Base-by-base conservation (phyloP, 64 coral and sea anemone genomes). In the Trachythela sp. region DNA sequence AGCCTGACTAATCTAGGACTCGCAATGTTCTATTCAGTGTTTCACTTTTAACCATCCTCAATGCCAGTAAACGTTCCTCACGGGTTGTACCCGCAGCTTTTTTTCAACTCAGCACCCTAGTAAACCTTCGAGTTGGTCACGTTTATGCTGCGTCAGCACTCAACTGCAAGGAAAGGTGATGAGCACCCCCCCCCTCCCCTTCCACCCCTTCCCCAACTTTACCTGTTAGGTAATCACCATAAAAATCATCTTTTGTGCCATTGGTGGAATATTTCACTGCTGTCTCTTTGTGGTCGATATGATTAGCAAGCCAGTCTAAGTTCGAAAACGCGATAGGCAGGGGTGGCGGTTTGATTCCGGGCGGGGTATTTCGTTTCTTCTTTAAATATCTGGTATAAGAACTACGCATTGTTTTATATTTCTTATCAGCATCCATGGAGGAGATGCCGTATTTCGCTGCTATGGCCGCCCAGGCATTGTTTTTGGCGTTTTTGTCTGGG, bases 351-450 rank as follows among this genome's bases (percentile, higher is more conserved):
- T 35, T 39, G 33, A 29, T 29, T 15, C 75, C 75, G 8, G 75
- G 75, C 31, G 33, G 33, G 11, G 75, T 39, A 30, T 36, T 80
- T 80, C 75, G 75, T 39, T 80, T 80, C 20, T 39, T 35, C 30
- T 80, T 80, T 30, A 80, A 39, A 80, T 80, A 80, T 22, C 75
- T 35, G 33, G 75, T 80, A 30, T 29, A 80, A 35, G 75, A 80
- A 35, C 75, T 80, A 37, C 75, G 75, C 31, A 80, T 80, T 80
- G 75, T 80, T 39, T 80, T 80, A 30, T 80, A 80, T 13, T 80
- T 80, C 20, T 80, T 80, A 15, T 80, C 75, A 0, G 75, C 75
- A 3, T 80, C 75, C 13, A 37, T 8, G 31, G 75, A 6, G 20
- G 75, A 34, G 6, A 80, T 35, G 1, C 75, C 75, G 34, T 80